Evolutionary conservation across 2,113 vertebrate genomes (phyloP).

Genomic region (Mustelus asterias): DNA sequence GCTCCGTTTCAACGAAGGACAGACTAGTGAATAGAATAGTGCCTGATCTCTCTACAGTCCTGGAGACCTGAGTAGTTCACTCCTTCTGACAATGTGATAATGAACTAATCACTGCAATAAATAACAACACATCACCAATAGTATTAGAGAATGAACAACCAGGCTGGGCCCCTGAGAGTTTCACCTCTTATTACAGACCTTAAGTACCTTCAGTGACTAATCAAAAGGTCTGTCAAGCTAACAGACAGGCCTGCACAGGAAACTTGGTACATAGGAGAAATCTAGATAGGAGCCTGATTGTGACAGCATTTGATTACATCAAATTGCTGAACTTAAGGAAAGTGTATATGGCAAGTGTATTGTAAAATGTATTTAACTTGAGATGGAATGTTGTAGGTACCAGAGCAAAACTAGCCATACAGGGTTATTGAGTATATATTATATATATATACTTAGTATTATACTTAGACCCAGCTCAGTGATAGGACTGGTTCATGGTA

Average conservation of each 20-base stretch:
- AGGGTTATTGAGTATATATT: neutral
- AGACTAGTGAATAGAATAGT: neutral
- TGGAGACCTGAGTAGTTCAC: neutral
- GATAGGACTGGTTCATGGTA: neutral
- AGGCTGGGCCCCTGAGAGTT: neutral
- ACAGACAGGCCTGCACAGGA: neutral
- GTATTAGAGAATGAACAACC: neutral
- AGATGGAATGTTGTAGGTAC: neutral
- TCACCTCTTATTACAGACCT: neutral
- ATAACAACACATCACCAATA: neutral
- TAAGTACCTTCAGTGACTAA: neutral
- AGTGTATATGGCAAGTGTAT: neutral
- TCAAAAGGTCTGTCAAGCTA: neutral
- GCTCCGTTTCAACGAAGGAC: neutral
- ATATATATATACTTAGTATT: neutral
- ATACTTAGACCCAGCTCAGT: neutral
- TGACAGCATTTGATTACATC: neutral
- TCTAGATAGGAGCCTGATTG: neutral
- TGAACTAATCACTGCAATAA: neutral
- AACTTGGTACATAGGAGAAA: neutral
- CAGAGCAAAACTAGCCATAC: neutral
- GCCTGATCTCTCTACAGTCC: neutral
- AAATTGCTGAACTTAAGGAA: neutral
- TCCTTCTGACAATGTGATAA: neutral
- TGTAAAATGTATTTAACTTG: neutral